Base-by-base conservation (phyloP, 2,888 invertebrate species). In the Hirtodrosophila cameraria region DNA sequence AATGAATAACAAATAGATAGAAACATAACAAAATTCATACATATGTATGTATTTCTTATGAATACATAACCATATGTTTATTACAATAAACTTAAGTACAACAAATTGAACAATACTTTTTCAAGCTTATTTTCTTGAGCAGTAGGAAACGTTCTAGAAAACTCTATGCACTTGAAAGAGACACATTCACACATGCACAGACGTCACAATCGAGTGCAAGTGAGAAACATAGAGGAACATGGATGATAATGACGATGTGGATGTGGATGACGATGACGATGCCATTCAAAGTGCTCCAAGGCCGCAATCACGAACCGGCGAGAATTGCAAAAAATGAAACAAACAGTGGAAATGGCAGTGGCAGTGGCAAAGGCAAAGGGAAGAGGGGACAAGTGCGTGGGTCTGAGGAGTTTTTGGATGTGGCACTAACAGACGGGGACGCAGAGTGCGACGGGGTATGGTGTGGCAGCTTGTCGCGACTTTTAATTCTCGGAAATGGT, bases 401-500 rank as follows among this genome's bases (percentile, higher is more conserved):
- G 11, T 25, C 38, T 39, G 33, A 5, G 18, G n/a, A n/a, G n/a
- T n/a, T n/a, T 9, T 1, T 9, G 15, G 8, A n/a, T n/a, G n/a
- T n/a, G n/a, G n/a, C n/a, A n/a, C n/a, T n/a, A n/a, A n/a, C n/a
- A n/a, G n/a, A n/a, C n/a, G 15, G 9, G 11, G n/a, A 3, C 4
- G 9, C 9, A 12, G 4, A 12, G 18, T 1, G 8, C 1, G 31
- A 3, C 23, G 28, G 7, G 8, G 3, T 2, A 3, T 23, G n/a
- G 18, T 20, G 25, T 31, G 46, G 49, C 45, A 42, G 15, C 31
- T 39, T 58, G 42, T 52, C 65, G 66, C 63, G 72, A 48, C 57
- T 64, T n/a, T 69, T 53, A 75, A 75, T 88, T 88, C 88, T 88
- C 77, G 78, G 88, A 88, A 88, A 86, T 75, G 78, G 82, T 84